Evolutionary conservation across 2,797 vertebrate genomes (phyloP).

Genomic region (Chaenodraco wilsoni): DNA sequence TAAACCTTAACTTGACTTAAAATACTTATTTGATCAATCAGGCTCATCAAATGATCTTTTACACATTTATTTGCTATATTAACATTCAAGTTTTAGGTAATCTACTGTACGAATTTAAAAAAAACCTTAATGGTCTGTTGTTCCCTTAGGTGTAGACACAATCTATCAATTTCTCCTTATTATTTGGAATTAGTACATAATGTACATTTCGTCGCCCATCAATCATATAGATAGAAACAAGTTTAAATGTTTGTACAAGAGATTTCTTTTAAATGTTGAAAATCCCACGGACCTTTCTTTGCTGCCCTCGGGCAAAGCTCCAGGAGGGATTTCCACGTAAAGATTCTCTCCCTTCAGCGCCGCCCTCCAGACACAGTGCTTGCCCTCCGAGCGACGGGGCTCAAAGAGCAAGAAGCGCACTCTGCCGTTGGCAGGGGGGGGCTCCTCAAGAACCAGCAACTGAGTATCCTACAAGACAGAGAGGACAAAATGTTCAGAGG

Average conservation of each 20-base stretch:
- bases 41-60: too few relatives aligned
- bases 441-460: slow-evolving; percentile 96
- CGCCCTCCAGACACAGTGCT: slow-evolving; percentile 90
- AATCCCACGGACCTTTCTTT: slow-evolving; percentile 89
- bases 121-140: background rate
- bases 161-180: background rate
- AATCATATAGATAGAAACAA: background rate
- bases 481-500: background rate
- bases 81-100: background rate
- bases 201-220: background rate
- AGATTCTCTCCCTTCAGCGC: slow-evolving; percentile 91
- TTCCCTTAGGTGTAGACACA: background rate
- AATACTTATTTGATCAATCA: background rate
- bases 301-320: slow-evolving; percentile 95
- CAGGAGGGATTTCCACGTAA: slow-evolving; percentile 94
- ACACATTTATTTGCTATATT: background rate
- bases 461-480: slow-evolving; percentile 88
- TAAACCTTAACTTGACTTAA: background rate
- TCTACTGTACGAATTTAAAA: background rate
- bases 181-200: background rate
- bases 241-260: background rate
- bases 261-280: background rate
- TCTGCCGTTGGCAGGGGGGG: slow-evolving; percentile 82
- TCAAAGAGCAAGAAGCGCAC: slow-evolving; percentile 93
- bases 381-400: slow-evolving; percentile 89